Percentiles rank a stretch among this genome's conserved stretches.
Conservation (phyloP, 2,113 vertebrate species). For the Edolisoma coerulescens region DNA sequence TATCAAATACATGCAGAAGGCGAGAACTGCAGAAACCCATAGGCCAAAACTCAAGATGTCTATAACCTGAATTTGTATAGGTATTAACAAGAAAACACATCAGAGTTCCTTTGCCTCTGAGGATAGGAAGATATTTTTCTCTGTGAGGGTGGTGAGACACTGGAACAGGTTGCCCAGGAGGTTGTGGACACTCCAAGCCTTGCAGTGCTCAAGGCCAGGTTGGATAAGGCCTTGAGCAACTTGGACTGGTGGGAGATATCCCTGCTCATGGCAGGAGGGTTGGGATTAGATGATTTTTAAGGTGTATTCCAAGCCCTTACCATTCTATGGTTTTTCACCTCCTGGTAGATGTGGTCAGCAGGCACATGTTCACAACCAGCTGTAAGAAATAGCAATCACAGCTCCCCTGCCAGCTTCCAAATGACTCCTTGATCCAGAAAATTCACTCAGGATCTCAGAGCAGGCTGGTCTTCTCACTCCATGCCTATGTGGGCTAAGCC, state of each 20-base stretch:
- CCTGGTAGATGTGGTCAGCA: neutral
- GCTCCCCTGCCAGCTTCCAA: neutral
- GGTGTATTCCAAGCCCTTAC: neutral
- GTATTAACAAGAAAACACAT: neutral
- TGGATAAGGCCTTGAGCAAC: neutral
- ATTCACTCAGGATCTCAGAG: neutral
- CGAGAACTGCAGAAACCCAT: neutral
- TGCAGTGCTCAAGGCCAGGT: neutral
- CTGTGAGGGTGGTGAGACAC: too few relatives aligned
- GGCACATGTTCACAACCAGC: neutral
- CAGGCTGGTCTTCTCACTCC: neutral
- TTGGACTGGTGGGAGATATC: neutral
- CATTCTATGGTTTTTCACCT: neutral
- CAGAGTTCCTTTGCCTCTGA: neutral
- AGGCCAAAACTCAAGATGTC: neutral
- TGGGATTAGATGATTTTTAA: neutral
- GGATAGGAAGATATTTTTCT: neutral
- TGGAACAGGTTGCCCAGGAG: neutral
- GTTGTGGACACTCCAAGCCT: neutral
- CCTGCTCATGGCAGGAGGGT: neutral
- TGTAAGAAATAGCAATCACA: neutral
- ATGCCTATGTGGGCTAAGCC: neutral
- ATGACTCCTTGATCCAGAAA: accelerated
- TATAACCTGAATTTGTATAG: neutral
- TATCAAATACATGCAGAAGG: neutral